A percentile compares a stretch with the other conserved stretches of the same genome.
Conservation (phyloP, 2,797 vertebrate genomes). For the Enteromius thamalakanensis region DNA sequence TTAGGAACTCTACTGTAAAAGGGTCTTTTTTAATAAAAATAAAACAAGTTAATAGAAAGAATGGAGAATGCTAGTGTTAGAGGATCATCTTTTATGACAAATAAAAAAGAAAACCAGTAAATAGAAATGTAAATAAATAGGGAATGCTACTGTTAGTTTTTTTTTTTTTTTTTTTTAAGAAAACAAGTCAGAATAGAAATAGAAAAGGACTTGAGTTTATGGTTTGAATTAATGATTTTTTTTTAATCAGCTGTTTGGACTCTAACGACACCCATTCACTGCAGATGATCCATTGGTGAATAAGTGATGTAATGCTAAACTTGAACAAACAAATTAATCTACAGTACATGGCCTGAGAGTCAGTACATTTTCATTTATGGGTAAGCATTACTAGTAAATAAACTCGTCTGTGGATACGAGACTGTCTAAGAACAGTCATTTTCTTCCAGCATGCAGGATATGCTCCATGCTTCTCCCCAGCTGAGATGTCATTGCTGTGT, state of each 20-base stretch:
- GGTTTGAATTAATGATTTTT: not conserved
- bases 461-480: conserved; percentile 45
- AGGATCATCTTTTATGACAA: too few relatives aligned
- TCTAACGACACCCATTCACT: not conserved
- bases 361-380: not conserved
- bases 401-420: not conserved
- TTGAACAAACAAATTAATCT: not conserved
- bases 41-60: not conserved
- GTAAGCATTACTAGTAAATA: not conserved
- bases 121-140: too few relatives aligned
- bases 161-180: too few relatives aligned
- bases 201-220: not conserved
- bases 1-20: not conserved
- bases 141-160: too few relatives aligned
- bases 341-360: not conserved
- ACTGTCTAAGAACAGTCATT: conserved; percentile 7
- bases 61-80: not conserved
- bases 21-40: not conserved
- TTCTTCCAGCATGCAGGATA: conserved; percentile 13
- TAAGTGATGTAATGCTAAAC: not conserved
- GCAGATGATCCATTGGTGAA: not conserved
- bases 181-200: not conserved
- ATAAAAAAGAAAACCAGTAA: too few relatives aligned
- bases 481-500: conserved; percentile 54
- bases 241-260: not conserved